phyloP scores from a whole-genome alignment of 2,113 vertebrate genomes.

The Rafetus swinhoei region DNA sequence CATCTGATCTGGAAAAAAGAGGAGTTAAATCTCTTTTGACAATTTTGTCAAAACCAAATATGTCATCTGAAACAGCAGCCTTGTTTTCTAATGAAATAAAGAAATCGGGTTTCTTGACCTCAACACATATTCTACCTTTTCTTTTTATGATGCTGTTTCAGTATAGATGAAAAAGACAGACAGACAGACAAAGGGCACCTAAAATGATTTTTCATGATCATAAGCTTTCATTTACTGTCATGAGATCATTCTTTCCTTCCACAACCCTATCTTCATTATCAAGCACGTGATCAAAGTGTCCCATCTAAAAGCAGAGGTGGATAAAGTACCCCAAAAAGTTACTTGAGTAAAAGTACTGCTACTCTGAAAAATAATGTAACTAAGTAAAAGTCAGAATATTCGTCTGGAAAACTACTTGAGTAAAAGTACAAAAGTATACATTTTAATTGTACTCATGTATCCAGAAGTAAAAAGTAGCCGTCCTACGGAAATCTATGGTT shows the following conservation, averaged over 20 bases:
- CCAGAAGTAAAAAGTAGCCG: too few species aligned
- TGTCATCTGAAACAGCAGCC: constrained; percentile 50
- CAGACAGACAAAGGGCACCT: constrained; percentile 38
- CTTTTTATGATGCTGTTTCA: constrained; percentile 16
- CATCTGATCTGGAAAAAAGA: constrained; percentile 59
- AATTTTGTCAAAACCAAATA: constrained; percentile 75
- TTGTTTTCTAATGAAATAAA: constrained; percentile 56
- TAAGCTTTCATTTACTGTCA: constrained; percentile 47
- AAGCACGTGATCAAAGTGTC: constrained; percentile 57
- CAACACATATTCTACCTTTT: neutral
- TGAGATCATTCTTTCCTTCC: constrained; percentile 6
- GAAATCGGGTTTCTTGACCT: constrained; percentile 44
- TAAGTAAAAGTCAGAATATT: too few species aligned
- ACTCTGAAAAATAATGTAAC: too few species aligned
- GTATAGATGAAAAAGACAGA: constrained; percentile 48
- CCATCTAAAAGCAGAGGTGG: neutral
- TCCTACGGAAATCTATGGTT: too few species aligned
- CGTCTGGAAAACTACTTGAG: too few species aligned
- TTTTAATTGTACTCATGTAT: too few species aligned
- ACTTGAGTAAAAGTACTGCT: too few species aligned
- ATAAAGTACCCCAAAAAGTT: too few species aligned
- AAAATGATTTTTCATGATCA: constrained; percentile 33
- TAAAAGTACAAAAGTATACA: too few species aligned
- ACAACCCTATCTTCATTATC: constrained; percentile 11
- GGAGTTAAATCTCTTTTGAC: constrained; percentile 76